Evolutionary conservation across 1,140 invertebrate species (phyloP).

Genomic region (Nasonia vitripennis): DNA sequence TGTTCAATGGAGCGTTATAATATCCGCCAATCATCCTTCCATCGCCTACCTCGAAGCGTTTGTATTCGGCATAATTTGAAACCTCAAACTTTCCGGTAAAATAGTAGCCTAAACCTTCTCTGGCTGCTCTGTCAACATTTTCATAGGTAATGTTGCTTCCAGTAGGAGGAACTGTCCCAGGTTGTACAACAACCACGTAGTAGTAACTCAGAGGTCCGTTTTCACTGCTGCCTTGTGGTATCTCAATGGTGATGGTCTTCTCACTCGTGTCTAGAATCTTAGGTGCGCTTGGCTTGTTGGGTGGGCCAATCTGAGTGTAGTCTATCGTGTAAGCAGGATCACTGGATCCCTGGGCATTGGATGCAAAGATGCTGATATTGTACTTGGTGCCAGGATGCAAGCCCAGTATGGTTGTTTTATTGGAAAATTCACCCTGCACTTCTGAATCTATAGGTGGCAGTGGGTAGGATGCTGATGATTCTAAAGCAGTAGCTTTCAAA

Average conservation of each 20-base stretch:
- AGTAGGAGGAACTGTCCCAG: slow-evolving; percentile 64
- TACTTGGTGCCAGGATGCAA: slow-evolving; percentile 85
- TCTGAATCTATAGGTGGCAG: slow-evolving; percentile 67
- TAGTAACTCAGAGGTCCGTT: slow-evolving; percentile 85
- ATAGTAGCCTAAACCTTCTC: slow-evolving; percentile 83
- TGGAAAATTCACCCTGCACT: slow-evolving; percentile 70
- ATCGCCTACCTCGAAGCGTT: slow-evolving; percentile 87
- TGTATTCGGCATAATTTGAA: slow-evolving; percentile 74
- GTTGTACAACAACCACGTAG: slow-evolving; percentile 82
- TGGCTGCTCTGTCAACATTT: slow-evolving; percentile 77
- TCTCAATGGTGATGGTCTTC: slow-evolving; percentile 78
- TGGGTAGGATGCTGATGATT: slow-evolving; percentile 60
- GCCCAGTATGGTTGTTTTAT: slow-evolving; percentile 74
- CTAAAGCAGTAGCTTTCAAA: slow-evolving; percentile 67
- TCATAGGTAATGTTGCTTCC: slow-evolving; percentile 57
- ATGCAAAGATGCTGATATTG: slow-evolving; percentile 81
- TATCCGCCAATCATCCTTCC: slow-evolving; percentile 83
- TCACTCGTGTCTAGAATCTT: slow-evolving; percentile 77
- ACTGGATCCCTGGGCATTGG: slow-evolving; percentile 79
- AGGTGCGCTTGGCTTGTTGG: slow-evolving; percentile 81
- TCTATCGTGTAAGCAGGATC: slow-evolving; percentile 73
- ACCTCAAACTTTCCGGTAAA: slow-evolving; percentile 85
- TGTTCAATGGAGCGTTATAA: slow-evolving; percentile 85
- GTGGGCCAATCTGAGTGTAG: slow-evolving; percentile 83
- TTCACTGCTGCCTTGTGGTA: slow-evolving; percentile 80